Percentiles rank a stretch among this genome's conserved stretches.
Evolutionary conservation across 2,888 invertebrate species (phyloP).

Genomic region (Schizaphis graminum): DNA sequence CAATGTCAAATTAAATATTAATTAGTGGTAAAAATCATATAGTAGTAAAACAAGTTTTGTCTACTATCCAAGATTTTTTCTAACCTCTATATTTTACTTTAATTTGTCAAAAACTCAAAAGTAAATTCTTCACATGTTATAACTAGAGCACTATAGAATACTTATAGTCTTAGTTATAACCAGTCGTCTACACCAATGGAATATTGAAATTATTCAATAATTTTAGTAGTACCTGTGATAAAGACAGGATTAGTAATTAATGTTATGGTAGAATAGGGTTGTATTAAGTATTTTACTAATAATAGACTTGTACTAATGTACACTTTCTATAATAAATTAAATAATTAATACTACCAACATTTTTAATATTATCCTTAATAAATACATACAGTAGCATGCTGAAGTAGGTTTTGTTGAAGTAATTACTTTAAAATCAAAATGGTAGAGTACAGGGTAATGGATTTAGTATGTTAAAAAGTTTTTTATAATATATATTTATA

Average conservation of each 20-base stretch:
- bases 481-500: no score
- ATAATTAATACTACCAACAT: background rate
- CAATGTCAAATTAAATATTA: background rate
- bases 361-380: background rate
- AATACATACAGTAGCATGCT: background rate
- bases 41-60: background rate
- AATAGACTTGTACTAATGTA: background rate
- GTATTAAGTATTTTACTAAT: background rate
- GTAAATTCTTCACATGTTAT: background rate
- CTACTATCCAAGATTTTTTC: background rate
- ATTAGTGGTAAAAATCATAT: background rate
- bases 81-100: constrained; percentile 3
- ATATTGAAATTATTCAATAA: background rate
- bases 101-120: background rate
- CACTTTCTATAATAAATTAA: background rate
- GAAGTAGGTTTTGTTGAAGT: no score
- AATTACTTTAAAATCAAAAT: no score
- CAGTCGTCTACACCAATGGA: background rate
- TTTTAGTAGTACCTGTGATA: background rate
- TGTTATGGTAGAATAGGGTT: background rate
- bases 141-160: background rate
- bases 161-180: no score
- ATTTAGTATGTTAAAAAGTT: no score
- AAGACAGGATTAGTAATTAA: background rate
- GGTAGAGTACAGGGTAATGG: no score